A percentile compares a stretch with the other conserved stretches of the same genome.
Conservation (phyloP, 2,113 vertebrate genomes). For the Eidolon helvum region DNA sequence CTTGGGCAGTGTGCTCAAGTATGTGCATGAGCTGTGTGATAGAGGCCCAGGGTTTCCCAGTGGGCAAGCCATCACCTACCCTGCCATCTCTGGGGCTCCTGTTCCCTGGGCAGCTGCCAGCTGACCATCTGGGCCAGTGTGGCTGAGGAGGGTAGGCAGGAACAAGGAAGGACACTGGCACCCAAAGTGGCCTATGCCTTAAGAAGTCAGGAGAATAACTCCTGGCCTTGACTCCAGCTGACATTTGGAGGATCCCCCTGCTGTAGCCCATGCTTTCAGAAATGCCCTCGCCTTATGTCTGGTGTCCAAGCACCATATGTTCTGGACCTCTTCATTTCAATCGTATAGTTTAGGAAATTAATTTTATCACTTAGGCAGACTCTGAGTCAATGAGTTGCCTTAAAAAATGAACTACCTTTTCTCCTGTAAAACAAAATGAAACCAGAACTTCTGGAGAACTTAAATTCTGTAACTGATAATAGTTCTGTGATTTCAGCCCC, state of each 20-base stretch:
- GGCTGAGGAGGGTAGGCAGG: neutral
- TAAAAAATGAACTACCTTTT: neutral
- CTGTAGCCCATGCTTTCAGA: neutral
- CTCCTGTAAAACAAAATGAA: neutral
- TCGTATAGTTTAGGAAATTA: neutral
- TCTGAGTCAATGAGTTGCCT: neutral
- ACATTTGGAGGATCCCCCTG: no score
- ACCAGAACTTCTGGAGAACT: neutral
- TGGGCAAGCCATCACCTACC: accelerated
- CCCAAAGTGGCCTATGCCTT: neutral
- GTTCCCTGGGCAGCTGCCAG: neutral
- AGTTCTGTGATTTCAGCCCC: neutral
- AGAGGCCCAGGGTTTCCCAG: neutral
- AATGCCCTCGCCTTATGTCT: accelerated
- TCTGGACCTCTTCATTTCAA: neutral
- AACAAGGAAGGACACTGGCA: no score
- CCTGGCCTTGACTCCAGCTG: neutral
- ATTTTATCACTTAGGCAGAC: neutral
- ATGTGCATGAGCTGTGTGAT: accelerated
- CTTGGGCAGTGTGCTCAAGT: accelerated
- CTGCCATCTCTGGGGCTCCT: neutral
- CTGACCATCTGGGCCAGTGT: neutral
- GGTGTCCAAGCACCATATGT: neutral
- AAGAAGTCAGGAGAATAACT: neutral
- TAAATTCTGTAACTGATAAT: neutral